Evolutionary conservation across 2,888 invertebrate genomes (phyloP), one percentile per base, ranked within the genome.

Genomic region (Rhyacophila evoluta): DNA sequence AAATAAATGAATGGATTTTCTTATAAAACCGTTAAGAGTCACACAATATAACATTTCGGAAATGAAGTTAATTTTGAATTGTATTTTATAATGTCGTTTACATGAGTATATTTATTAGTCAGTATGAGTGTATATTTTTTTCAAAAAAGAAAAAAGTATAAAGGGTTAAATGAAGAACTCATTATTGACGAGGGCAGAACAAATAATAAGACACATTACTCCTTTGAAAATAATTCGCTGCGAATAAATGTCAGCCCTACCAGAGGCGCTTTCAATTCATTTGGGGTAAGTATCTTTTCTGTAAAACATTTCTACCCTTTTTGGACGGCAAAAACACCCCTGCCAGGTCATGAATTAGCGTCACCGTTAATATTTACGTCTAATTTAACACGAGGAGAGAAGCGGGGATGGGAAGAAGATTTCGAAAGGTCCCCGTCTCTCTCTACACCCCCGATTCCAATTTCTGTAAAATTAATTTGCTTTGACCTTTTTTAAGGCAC

Each of bases 281-380:
- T 55, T 55, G 55, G 55, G 8, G 55, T 55, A 55, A 55, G 55
- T 55, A 55, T 55, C 25, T 55, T 55, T 55, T 55, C 55, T 55
- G 55, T 55, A 55, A 55, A 55, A 55, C 55, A 55, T 55, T 55
- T 55, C 55, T 55, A 55, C 55, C 55, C 55, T 55, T 55, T 41
- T 55, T 55, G 55, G 55, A 25, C 55, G 19, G 55, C 55, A 55
- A 55, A 55, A 55, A 55, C 55, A 55, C 55, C 55, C 55, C 55
- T 55, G 55, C 55, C 55, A 55, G 55, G 55, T 55, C 55, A 55
- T 55, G 55, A 55, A 55, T 55, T 55, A 55, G 55, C 55, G 55
- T 55, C 55, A 55, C 73, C 79, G 75, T 79, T 81, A 81, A 81
- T 81, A 78, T 75, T 81, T 77, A 78, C 79, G 81, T 79, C 71